Percentiles rank a stretch among this genome's conserved stretches.
phyloP scores from a whole-genome alignment of 2,888 invertebrate species.

The Mimachlamys varia region DNA sequence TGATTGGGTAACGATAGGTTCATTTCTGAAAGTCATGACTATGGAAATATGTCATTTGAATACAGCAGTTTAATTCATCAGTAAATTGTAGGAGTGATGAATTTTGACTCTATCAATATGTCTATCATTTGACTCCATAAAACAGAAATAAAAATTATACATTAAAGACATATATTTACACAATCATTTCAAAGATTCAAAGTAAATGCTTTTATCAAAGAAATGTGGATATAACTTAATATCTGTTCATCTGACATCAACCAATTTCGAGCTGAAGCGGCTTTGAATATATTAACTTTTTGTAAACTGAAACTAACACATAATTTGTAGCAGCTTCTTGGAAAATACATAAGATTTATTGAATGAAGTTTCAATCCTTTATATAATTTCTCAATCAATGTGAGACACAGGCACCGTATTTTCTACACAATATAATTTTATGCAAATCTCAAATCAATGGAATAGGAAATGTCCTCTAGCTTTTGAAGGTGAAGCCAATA shows the following conservation, averaged over 20 bases:
- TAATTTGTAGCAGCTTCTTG: neutral
- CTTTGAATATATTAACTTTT: neutral
- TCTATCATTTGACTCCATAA: too few relatives aligned
- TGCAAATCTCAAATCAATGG: constrained; percentile 8
- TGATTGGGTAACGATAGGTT: too few relatives aligned
- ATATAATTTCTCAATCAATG: neutral
- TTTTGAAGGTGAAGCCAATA: neutral
- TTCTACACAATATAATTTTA: constrained; percentile 7
- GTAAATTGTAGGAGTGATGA: too few relatives aligned
- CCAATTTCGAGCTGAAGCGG: neutral
- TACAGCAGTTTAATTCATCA: too few relatives aligned
- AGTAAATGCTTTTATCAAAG: neutral
- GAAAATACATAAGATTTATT: neutral
- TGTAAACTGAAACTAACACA: neutral
- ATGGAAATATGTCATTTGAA: too few relatives aligned
- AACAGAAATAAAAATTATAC: neutral
- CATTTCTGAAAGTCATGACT: too few relatives aligned
- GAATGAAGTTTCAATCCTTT: neutral
- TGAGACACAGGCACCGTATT: neutral
- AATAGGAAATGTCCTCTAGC: constrained; percentile 3
- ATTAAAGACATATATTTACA: neutral
- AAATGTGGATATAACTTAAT: neutral
- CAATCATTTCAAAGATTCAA: neutral
- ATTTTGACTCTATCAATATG: too few relatives aligned
- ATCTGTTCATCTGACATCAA: neutral